Percentiles rank a stretch among this genome's conserved stretches.
Evolutionary conservation across 2,888 invertebrate species (phyloP).

Genomic region (Leptinotarsa haldemani): DNA sequence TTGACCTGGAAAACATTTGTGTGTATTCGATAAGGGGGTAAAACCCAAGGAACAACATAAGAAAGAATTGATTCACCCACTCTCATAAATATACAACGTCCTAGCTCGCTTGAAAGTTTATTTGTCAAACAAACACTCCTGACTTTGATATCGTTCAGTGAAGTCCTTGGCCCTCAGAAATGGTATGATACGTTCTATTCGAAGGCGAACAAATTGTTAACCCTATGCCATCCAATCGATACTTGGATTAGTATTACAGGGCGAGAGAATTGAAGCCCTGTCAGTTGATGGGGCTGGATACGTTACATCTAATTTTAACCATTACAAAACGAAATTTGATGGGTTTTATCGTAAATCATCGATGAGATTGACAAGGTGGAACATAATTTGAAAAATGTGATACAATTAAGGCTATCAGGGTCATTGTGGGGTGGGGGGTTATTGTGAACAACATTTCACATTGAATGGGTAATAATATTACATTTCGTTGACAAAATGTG

Average conservation of each 20-base stretch:
- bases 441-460: too few species aligned
- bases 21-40: neutral
- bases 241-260: neutral
- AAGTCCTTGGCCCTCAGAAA: conserved; percentile 8
- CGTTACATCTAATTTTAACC: neutral
- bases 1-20: neutral
- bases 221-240: neutral
- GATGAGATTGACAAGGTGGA: too few species aligned
- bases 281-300: too few species aligned
- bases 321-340: too few species aligned
- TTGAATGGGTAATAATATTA: too few species aligned
- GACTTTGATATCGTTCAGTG: conserved; percentile 20
- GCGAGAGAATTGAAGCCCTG: too few species aligned
- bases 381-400: too few species aligned
- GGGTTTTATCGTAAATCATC: too few species aligned
- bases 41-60: conserved; percentile 7
- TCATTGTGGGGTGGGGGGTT: too few species aligned
- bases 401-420: too few species aligned
- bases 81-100: neutral
- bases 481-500: too few species aligned
- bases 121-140: conserved; percentile 17
- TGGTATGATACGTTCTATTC: neutral
- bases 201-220: conserved; percentile 3
- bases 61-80: conserved; percentile 2
- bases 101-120: conserved; percentile 7